phyloP scores from a whole-genome alignment of 2,888 invertebrate genomes.

The Iphiclides podalirius region DNA sequence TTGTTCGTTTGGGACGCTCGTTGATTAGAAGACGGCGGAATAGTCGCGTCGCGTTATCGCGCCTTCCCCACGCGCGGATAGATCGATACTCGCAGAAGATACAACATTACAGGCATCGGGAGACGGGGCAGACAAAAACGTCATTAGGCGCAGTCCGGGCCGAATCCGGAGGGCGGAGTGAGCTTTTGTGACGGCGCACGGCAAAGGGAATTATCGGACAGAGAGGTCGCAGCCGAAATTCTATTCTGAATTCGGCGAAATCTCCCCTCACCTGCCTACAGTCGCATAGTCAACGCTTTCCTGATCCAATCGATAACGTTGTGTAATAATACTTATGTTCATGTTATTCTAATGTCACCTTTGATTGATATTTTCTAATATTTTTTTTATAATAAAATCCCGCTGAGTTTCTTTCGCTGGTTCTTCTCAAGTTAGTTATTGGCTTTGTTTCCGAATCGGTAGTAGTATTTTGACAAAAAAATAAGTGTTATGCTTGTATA shows the following conservation, averaged over 20 bases:
- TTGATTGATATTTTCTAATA: too few species aligned
- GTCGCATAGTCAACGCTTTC: slow-evolving; percentile 15
- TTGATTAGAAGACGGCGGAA: too few species aligned
- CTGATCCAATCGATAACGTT: slow-evolving; percentile 13
- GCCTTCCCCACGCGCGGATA: slow-evolving; percentile 1
- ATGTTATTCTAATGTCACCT: too few species aligned
- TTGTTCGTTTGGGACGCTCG: too few species aligned
- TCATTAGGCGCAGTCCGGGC: slow-evolving; percentile 39
- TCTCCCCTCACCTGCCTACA: slow-evolving; percentile 4
- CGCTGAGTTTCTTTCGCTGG: too few species aligned
- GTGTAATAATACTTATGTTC: background rate
- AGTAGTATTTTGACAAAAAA: too few species aligned
- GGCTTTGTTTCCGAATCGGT: too few species aligned
- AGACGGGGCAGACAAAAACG: slow-evolving; percentile 38
- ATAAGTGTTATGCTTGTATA: too few species aligned
- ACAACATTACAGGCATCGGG: slow-evolving; percentile 33
- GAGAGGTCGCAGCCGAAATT: slow-evolving; percentile 30
- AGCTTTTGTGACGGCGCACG: slow-evolving; percentile 33
- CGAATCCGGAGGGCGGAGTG: slow-evolving; percentile 32
- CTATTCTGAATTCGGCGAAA: slow-evolving; percentile 27
- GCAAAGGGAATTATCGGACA: slow-evolving; percentile 38
- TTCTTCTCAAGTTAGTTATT: too few species aligned
- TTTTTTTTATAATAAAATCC: too few species aligned
- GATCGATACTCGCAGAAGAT: slow-evolving; percentile 36
- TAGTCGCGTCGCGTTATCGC: slow-evolving; percentile 11